A percentile compares a stretch with the other conserved stretches of the same genome.
These are phyloP conservation scores for Epistrophe eligans DNA, from an alignment of 2,888 invertebrate species.

Conservation along the genomic window DNA sequence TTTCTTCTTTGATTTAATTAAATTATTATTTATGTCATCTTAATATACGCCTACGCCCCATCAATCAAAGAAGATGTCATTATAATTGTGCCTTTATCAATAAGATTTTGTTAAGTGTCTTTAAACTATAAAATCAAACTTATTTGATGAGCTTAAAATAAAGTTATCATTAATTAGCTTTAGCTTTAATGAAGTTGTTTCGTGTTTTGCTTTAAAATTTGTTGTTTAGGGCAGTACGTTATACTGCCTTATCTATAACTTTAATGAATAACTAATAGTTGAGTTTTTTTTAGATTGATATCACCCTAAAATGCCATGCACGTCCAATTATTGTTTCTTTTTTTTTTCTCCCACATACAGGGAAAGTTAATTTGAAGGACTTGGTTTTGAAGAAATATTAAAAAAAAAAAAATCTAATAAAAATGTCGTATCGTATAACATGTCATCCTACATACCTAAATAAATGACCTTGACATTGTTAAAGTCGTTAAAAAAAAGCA, in stretches of 20 bases:
- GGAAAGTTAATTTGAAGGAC: not conserved
- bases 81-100: not conserved
- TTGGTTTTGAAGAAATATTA: not conserved
- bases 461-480: not conserved
- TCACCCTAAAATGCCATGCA: not conserved
- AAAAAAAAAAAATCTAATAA: not conserved
- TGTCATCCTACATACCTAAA: not conserved
- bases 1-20: not conserved
- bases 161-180: not conserved
- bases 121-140: not conserved
- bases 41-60: not conserved
- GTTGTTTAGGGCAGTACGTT: not conserved
- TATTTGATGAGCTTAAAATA: not conserved
- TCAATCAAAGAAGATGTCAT: slow-evolving; percentile 2
- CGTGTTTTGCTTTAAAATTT: not conserved
- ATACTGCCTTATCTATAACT: not conserved
- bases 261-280: not conserved
- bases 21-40: not conserved
- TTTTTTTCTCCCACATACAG: not conserved
- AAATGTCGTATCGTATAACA: not conserved
- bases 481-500: not conserved
- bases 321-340: not conserved
- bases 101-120: slow-evolving; percentile 3
- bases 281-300: not conserved
- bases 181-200: not conserved